Conservation (phyloP, 2,797 vertebrate genomes). For the Spheniscus humboldti region DNA sequence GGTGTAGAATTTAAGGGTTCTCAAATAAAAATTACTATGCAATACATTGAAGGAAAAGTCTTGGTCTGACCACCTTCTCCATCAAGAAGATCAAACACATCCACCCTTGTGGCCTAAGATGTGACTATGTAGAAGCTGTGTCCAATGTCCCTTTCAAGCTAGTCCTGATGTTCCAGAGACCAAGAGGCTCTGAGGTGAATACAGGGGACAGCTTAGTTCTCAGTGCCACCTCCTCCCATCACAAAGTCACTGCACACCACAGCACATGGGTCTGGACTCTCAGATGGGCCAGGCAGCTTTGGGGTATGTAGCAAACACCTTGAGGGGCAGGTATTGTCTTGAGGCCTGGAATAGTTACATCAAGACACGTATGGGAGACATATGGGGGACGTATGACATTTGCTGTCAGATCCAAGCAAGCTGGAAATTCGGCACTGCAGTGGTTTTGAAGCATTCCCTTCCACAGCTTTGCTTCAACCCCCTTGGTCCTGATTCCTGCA, state of each 20-base stretch:
- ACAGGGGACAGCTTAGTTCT: not conserved
- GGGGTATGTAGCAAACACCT: not conserved
- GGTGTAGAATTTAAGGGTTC: not conserved
- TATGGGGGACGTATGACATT: fast-evolving
- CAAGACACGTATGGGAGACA: not conserved
- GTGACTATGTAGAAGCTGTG: not conserved
- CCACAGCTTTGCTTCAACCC: not conserved
- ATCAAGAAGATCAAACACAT: not conserved
- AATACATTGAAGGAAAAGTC: not conserved
- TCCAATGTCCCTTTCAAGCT: not conserved
- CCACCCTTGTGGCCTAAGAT: not conserved
- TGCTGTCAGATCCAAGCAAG: not conserved
- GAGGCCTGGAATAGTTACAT: not conserved
- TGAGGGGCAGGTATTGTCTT: not conserved
- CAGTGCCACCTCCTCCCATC: not conserved
- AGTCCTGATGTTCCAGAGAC: not conserved
- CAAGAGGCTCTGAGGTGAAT: not conserved
- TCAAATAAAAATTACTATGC: not conserved
- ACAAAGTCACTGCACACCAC: not conserved
- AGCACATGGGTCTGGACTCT: not conserved
- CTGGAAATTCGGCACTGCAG: not conserved
- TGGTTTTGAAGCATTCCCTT: not conserved
- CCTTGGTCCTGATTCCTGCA: not conserved
- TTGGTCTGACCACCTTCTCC: not conserved
- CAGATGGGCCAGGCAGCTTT: not conserved